Base-by-base conservation (phyloP, 2,797 vertebrate genomes). In the Acanthurus lineatus region DNA sequence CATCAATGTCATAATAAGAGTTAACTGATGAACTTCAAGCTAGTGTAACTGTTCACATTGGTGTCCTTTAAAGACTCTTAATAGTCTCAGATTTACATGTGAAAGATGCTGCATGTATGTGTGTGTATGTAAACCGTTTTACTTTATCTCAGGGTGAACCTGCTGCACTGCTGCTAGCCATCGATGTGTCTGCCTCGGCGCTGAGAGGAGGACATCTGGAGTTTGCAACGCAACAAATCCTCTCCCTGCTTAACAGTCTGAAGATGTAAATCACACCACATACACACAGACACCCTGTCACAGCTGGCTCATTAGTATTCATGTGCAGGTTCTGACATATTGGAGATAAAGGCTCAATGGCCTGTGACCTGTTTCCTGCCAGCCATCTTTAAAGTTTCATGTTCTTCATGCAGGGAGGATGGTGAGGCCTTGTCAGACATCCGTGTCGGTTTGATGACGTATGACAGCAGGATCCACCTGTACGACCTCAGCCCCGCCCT, bases 381-480 rank as follows among this genome's bases (percentile, higher is more conserved):
- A 9, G 17, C 8, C 3, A 6, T 22, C 20, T 66, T 53, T 20
- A 28, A 28, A 3, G 4, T n/a, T 28, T n/a, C 0, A 0, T 69
- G 5, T 16, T 4, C 5, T 72, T 10, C 28, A 1, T 75, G 52
- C 12, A 96, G 95, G 28, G 81, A 86, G 57, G 81, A 75, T 5
- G 83, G 82, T 1, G 65, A 77, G 0, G 76, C 66, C 16, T 38
- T 40, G 64, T 85, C 90, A 3, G 88, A 91, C 12, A 53, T 95
- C n/a, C 91, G 90, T 0, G 90, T 96, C 16, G 95, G 95, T 67
- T 79, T 96, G 91, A 93, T 96, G 84, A 96, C 96, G 0, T 96
- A 96, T 0, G 93, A 96, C 91, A 91, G 83, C 67, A 90, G 88
- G 66, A 88, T 96, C 77, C 96, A 96, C 89, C 90, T 96, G 67